Percentiles rank a stretch among this genome's conserved stretches.
Conservation (phyloP, 2,113 vertebrate species). For the Mola mola region DNA sequence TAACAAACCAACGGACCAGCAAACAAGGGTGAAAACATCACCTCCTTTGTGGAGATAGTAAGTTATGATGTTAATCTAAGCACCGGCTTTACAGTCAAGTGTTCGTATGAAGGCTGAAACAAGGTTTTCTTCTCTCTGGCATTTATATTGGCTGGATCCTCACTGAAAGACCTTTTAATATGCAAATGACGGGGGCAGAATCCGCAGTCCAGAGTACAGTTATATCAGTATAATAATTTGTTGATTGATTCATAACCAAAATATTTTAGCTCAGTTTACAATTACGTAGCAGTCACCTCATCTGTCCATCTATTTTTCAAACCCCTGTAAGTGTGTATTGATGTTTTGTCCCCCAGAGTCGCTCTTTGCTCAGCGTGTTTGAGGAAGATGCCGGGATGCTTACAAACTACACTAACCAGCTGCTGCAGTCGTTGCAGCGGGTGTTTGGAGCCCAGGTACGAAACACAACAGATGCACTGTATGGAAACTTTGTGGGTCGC, state of each 20-base stretch:
- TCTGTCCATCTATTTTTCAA: neutral
- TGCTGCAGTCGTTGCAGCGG: conserved; percentile 95
- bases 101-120: too few relatives aligned
- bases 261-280: neutral
- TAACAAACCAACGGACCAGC: too few relatives aligned
- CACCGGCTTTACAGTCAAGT: too few relatives aligned
- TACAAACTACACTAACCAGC: conserved; percentile 96
- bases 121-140: too few relatives aligned
- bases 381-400: conserved; percentile 97
- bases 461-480: neutral
- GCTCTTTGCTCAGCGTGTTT: conserved; percentile 96
- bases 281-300: neutral
- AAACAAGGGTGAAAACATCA: too few relatives aligned
- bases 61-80: too few relatives aligned
- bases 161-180: too few relatives aligned
- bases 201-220: too few relatives aligned
- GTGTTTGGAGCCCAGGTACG: conserved; percentile 97
- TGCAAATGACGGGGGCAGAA: too few relatives aligned
- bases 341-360: conserved; percentile 82
- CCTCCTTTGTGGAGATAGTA: too few relatives aligned
- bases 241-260: neutral
- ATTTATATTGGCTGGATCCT: too few relatives aligned
- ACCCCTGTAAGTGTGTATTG: neutral
- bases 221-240: too few relatives aligned
- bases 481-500: neutral